These are phyloP conservation scores for Notarius lentiginosus DNA, from an alignment of 2,113 vertebrate species.

Conservation along the genomic window DNA sequence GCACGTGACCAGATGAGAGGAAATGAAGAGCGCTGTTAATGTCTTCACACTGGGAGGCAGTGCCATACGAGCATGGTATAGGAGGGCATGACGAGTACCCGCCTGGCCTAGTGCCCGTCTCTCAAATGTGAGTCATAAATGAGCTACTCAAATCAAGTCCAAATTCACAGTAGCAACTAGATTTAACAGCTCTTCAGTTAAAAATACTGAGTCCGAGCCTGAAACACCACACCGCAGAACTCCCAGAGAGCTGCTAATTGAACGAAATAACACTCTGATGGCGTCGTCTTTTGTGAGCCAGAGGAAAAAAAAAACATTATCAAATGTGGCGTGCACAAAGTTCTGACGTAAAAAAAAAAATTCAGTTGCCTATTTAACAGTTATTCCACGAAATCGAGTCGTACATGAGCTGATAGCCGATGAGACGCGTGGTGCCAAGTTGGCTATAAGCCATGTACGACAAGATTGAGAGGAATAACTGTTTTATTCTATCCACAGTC, in stretches of 20 bases:
- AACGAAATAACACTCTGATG: slow-evolving; percentile 51
- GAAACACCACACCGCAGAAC: slow-evolving; percentile 28
- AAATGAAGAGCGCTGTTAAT: slow-evolving; percentile 38
- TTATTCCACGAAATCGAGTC: no score
- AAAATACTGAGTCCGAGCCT: slow-evolving; percentile 41
- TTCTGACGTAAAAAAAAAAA: slow-evolving; percentile 41
- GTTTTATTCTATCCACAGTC: no score
- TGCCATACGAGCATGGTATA: not conserved
- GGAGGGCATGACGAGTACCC: slow-evolving; percentile 13
- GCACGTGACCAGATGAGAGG: not conserved
- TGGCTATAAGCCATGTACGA: no score
- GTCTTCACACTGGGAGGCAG: not conserved
- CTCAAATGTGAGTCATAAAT: slow-evolving; percentile 22
- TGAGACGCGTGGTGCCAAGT: no score
- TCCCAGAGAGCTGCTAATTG: slow-evolving; percentile 50
- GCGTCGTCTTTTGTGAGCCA: slow-evolving; percentile 47
- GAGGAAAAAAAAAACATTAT: slow-evolving; percentile 30
- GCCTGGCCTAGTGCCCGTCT: slow-evolving; percentile 30
- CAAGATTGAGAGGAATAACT: no score
- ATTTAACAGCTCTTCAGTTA: slow-evolving; percentile 45
- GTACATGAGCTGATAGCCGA: no score
- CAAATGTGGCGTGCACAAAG: slow-evolving; percentile 48
- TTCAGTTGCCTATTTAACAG: slow-evolving; percentile 10
- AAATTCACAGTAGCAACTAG: slow-evolving; percentile 30
- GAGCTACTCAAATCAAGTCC: slow-evolving; percentile 29